A percentile compares a stretch with the other conserved stretches of the same genome.
These are phyloP conservation scores for Ganaspis brasiliensis DNA, from an alignment of 2,888 invertebrate species.

Conservation along the genomic window DNA sequence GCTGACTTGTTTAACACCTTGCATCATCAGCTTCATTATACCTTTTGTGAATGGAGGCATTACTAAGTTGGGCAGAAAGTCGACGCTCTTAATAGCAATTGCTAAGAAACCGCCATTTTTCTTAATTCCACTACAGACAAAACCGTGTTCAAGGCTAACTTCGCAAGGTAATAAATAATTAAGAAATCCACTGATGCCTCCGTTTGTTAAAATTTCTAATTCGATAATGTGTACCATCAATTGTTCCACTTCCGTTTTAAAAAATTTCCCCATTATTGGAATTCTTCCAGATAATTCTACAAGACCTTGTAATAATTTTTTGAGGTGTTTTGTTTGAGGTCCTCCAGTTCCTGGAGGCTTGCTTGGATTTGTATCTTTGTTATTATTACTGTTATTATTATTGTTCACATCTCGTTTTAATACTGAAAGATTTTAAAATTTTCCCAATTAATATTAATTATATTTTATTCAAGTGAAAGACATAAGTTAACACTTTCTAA, in stretches of 20 bases:
- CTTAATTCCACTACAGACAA: conserved; percentile 59
- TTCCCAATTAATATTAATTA: not conserved
- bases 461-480: too few relatives aligned
- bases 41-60: conserved; percentile 54
- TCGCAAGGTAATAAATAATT: conserved; percentile 64
- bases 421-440: not conserved
- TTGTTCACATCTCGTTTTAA: not conserved
- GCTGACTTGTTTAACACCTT: not conserved
- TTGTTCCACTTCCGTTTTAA: not conserved
- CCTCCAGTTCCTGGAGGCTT: not conserved
- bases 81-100: conserved; percentile 44
- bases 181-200: conserved; percentile 56
- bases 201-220: conserved; percentile 53
- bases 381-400: too few relatives aligned
- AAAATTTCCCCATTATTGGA: conserved; percentile 51
- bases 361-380: not conserved
- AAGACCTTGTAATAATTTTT: not conserved
- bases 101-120: conserved; percentile 52
- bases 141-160: conserved; percentile 22
- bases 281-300: not conserved
- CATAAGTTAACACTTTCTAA: too few relatives aligned
- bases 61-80: conserved; percentile 50
- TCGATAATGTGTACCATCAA: not conserved
- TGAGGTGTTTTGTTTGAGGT: not conserved
- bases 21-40: conserved; percentile 10